Conservation (phyloP, 2,113 vertebrate genomes). For the Corythornis vintsioides region DNA sequence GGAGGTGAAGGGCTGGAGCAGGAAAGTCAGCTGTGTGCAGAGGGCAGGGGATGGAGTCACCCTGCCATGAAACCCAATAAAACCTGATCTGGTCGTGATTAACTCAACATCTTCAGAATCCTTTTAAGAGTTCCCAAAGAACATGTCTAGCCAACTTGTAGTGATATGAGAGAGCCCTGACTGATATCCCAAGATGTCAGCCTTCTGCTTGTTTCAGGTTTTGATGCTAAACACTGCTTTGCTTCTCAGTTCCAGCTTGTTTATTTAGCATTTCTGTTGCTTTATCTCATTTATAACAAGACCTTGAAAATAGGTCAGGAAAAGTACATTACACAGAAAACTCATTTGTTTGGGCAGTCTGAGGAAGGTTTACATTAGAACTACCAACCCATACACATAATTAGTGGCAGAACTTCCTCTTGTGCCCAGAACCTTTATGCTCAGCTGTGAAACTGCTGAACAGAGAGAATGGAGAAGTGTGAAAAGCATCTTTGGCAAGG, state of each 20-base stretch:
- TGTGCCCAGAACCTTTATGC: not conserved
- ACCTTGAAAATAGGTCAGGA: not conserved
- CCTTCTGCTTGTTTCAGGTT: not conserved
- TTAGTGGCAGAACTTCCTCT: conserved; percentile 44
- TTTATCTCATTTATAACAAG: not conserved
- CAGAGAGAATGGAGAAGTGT: conserved; percentile 47
- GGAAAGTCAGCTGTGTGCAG: conserved; percentile 7
- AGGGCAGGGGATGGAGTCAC: not conserved
- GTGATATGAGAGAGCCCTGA: not conserved
- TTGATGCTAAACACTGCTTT: conserved; percentile 38
- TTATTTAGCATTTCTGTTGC: not conserved
- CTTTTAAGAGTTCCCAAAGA: conserved; percentile 28
- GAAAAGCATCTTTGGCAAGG: conserved; percentile 15
- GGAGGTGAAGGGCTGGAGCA: conserved; percentile 23
- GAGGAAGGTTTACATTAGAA: conserved; percentile 1
- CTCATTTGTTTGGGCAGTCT: not conserved
- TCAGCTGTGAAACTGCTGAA: conserved; percentile 13
- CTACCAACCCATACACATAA: not conserved
- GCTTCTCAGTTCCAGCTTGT: not conserved
- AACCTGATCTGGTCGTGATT: conserved; percentile 49
- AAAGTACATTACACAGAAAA: not conserved
- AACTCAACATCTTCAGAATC: conserved; percentile 29
- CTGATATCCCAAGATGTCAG: conserved; percentile 27
- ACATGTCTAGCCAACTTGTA: not conserved
- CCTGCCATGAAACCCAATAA: conserved; percentile 41